Evolutionary conservation across 1,140 invertebrate genomes (phyloP).

Genomic region (Charaxes varanes): DNA sequence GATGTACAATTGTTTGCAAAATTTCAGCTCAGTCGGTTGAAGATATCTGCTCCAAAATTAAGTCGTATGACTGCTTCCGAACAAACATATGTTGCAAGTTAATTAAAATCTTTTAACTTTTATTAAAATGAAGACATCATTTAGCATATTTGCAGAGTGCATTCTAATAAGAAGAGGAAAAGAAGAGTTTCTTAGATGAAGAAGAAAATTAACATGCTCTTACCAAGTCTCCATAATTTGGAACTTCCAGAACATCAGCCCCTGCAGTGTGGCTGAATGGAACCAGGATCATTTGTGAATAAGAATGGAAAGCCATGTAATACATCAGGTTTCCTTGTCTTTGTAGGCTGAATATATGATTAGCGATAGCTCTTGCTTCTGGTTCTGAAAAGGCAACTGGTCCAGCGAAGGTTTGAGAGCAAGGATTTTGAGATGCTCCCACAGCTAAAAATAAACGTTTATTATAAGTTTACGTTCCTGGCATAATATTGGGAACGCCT

Average conservation of each 20-base stretch:
- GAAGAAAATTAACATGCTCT: too few species aligned
- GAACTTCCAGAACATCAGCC: constrained; percentile 13
- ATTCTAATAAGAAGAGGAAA: too few species aligned
- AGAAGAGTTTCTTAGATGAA: too few species aligned
- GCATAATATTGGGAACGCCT: neutral
- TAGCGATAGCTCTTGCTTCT: constrained; percentile 20
- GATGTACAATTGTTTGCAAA: too few species aligned
- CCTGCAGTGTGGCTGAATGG: constrained; percentile 23
- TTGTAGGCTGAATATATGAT: constrained; percentile 18
- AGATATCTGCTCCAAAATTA: too few species aligned
- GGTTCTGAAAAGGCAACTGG: constrained; percentile 20
- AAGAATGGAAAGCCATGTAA: constrained; percentile 24
- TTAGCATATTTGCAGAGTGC: too few species aligned
- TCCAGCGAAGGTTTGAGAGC: constrained; percentile 20
- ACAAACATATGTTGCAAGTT: too few species aligned
- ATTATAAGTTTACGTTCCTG: neutral
- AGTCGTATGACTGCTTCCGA: too few species aligned
- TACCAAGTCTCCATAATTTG: constrained; percentile 24
- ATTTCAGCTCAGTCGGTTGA: too few species aligned
- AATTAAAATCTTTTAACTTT: too few species aligned
- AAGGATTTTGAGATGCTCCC: constrained; percentile 25
- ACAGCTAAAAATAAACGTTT: constrained; percentile 13
- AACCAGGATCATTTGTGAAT: constrained; percentile 23
- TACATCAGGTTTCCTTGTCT: constrained; percentile 15
- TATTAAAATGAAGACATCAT: too few species aligned